Conservation (phyloP, 2,888 invertebrate species). For the Punctoribates punctum region DNA sequence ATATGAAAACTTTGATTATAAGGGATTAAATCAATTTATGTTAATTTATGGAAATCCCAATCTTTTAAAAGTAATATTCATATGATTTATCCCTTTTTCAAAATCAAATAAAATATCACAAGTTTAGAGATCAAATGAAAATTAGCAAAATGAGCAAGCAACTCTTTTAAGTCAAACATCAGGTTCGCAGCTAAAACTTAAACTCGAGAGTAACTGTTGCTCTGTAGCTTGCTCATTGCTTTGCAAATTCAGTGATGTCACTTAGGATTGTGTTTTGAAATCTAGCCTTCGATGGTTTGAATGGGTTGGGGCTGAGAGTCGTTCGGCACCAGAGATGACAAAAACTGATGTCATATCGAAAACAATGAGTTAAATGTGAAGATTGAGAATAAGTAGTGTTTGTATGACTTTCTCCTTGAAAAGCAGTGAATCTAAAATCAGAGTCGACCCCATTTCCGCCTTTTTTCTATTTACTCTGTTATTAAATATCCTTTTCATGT, state of each 20-base stretch:
- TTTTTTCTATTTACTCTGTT: background rate
- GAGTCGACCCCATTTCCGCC: conserved; percentile 11
- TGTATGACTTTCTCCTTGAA: conserved; percentile 35
- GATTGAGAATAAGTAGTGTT: background rate
- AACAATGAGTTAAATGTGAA: conserved; percentile 16
- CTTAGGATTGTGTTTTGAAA: too few species aligned
- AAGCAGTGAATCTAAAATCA: background rate
- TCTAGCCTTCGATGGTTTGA: background rate
- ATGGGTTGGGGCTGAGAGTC: background rate
- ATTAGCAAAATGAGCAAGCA: too few species aligned
- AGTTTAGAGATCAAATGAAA: too few species aligned
- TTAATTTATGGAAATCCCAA: background rate
- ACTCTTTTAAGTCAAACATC: too few species aligned
- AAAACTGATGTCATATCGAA: conserved; percentile 1
- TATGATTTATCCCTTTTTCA: too few species aligned
- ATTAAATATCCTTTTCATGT: background rate
- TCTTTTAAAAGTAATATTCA: background rate
- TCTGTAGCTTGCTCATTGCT: too few species aligned
- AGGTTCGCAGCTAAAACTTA: too few species aligned
- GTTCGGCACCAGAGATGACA: background rate
- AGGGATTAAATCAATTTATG: background rate
- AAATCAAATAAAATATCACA: too few species aligned
- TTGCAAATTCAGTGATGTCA: too few species aligned
- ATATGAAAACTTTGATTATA: background rate
- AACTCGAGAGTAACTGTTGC: too few species aligned